phyloP scores from a whole-genome alignment of 2,797 vertebrate species.

The Chiloscyllium punctatum region DNA sequence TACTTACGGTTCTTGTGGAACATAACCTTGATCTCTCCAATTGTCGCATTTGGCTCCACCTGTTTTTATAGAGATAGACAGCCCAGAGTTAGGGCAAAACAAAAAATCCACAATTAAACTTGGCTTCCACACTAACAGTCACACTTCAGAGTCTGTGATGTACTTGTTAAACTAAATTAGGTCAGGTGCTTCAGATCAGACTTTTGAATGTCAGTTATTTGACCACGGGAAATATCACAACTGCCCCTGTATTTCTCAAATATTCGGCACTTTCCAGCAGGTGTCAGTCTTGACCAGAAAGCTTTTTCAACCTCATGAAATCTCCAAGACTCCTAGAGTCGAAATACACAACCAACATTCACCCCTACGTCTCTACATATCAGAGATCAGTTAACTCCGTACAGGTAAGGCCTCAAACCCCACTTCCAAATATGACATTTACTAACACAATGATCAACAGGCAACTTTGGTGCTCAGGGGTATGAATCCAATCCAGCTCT shows the following conservation, averaged over 20 bases:
- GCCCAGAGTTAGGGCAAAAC: neutral
- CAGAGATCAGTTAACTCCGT: too few relatives aligned
- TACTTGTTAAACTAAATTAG: neutral
- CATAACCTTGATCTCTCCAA: constrained; percentile 89
- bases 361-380: too few relatives aligned
- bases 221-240: neutral
- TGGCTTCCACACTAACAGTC: neutral
- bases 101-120: neutral
- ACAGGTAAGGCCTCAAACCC: neutral
- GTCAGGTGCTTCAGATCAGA: neutral
- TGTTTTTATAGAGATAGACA: constrained; percentile 44
- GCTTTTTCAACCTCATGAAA: neutral
- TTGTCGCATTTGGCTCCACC: constrained; percentile 90
- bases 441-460: neutral
- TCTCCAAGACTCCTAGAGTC: neutral
- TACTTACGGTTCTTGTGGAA: constrained; percentile 86
- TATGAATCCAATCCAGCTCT: neutral
- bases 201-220: neutral
- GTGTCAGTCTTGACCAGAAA: neutral
- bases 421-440: too few relatives aligned
- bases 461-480: neutral
- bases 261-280: neutral
- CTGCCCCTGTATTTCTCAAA: neutral
- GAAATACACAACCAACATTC: neutral
- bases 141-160: neutral